Base-by-base conservation (phyloP, 2,888 invertebrate genomes). In the Molorchus minor region DNA sequence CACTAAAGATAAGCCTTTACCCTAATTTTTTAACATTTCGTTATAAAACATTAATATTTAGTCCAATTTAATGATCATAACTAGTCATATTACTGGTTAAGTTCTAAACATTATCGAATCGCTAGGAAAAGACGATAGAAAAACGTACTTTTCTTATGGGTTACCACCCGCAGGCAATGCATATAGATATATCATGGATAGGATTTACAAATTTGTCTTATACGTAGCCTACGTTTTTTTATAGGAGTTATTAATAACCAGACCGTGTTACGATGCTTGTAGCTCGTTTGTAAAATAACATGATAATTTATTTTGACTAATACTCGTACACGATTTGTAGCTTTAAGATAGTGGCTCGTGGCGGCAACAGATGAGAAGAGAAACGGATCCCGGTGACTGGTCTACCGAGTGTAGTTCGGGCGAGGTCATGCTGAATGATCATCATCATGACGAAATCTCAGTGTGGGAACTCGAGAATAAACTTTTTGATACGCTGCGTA, bases 361-460 rank as follows among this genome's bases (percentile, higher is more conserved):
- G 49, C 49, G 49, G 49, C 49, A 49, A 38, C 21, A 38, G 38
- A 38, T 25, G 49, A 49, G 38, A 49, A 49, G n/a, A 49, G 36
- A 20, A 40, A 38, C 20, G 29, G 29, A 21, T n/a, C 25, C 29
- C 17, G 16, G 38, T 15, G 38, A 36, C 25, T 38, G 12, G 38
- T 38, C 16, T 38, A 47, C 47, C 36, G 41, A 53, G 43, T 53
- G 53, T 53, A 41, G 35, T 41, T 43, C 47, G 53, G 30, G 41
- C 58, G 64, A 66, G 66, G 66, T 64, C 64, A 67, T 62, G 60
- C 56, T 62, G 55, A 56, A 62, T 62, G 65, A 65, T 52, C 65
- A 61, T 52, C 65, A 61, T 64, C 47, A 45, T 30, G 61, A 51
- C 57, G 55, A 64, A 62, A 62, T 58, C 64, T 67, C 61, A 54